Base-by-base conservation (phyloP, 2,113 vertebrate genomes). In the Dipodomys merriami region DNA sequence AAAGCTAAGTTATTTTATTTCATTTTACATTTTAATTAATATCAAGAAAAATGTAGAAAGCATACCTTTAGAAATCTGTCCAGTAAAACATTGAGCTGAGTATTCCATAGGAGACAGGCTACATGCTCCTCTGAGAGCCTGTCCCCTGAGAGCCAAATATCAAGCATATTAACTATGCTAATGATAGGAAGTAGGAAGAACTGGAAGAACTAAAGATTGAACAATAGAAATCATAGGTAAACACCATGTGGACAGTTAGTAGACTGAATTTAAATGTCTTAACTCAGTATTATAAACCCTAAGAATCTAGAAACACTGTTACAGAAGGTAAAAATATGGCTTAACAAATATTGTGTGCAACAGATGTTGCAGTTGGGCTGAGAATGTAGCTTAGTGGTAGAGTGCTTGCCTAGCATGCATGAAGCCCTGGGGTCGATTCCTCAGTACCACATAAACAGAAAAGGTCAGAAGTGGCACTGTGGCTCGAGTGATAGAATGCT, bases 11-110 rank as follows among this genome's bases (percentile, higher is more conserved):
- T 71, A 29, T 30, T 79, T 73, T 83, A 16, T 35, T 4, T 33
- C 64, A 78, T 76, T 88, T 44, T 5, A 83, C 22, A 71, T 88
- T 92, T 89, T 90, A 65, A 73, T 44, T 46, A 86, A 65, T 88
- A 78, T 68, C 20, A 49, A 87, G 35, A 86, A 49, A 87, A 46
- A 83, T 30, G 49, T n/a, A 39, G 20, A 79, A 83, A n/a, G 11
- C 2, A 3, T 67, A 33, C 15, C 35, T 93, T 46, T 71, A 19
- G 9, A 69, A 65, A 30, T 72, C 11, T 88, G 33, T 22, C 46
- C 30, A 88, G 25, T 39, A 35, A 84, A 84, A n/a, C 33, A 81
- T 64, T 60, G 67, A 72, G 30, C 35, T 60, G 44, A 80, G 1
- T 35, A 46, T 80, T 39, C 7, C 35, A 1, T 79, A n/a, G 27